Base-by-base conservation (phyloP, 2,888 invertebrate genomes). In the Cephus runcator region DNA sequence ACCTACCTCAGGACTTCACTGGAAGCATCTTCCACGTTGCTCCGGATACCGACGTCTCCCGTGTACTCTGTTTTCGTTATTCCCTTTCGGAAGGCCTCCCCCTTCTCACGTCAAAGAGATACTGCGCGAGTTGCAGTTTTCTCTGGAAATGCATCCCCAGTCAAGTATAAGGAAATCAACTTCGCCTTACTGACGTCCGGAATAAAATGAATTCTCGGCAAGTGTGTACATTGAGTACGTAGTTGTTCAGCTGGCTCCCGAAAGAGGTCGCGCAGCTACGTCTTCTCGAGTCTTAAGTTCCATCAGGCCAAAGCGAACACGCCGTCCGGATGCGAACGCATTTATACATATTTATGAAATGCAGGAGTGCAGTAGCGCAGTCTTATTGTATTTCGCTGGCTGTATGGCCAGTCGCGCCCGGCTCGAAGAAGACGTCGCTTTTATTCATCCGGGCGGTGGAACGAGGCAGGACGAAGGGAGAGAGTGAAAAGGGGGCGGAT, bases 331-430 rank as follows among this genome's bases (percentile, higher is more conserved):
- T 34, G 71, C 31, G 31, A 31, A 71, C 11, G 71, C 71, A 31
- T 71, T 71, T 71, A 71, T 71, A 34, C 71, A 71, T 71, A 71
- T 71, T 71, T 71, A 71, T 71, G 31, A 31, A 56, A 71, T 71
- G 71, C 69, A 69, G 1, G 4, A 12, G 30, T 6, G 69, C 71
- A 31, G 71, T 0, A 31, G 31, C 12, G 71, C 71, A 31, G 31
- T 15, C 71, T 71, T 56, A 56, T 56, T 56, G 56, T 56, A 23
- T 56, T 56, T 56, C 56, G 23, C 9, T 56, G 23, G 56, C 9
- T 9, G 0, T 23, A 9, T 9, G 56, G 56, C 23, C 56, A 56
- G 56, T 56, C 23, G 34, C 71, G 0, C 71, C 31, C 23, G 71
- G 31, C 33, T 34, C 12, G 71, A 71, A 71, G 30, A 34, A 34